Percentiles rank a stretch among this genome's conserved stretches.
phyloP scores from a whole-genome alignment of 2,797 vertebrate species.

The Urophycis tenuis region DNA sequence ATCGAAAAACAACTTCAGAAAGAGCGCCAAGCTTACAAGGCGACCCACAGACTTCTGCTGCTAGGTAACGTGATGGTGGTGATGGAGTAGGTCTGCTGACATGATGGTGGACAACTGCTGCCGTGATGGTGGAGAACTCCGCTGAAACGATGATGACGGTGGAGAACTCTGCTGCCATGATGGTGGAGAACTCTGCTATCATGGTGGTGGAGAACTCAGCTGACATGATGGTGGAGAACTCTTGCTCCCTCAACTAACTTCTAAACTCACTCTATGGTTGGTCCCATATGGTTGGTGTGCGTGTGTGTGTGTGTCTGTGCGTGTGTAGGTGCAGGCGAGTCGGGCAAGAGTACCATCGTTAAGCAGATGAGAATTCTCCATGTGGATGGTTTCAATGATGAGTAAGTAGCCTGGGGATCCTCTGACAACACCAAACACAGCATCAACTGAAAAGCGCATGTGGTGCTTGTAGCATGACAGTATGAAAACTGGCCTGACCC shows the following conservation, averaged over 20 bases:
- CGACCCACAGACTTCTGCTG: conserved; percentile 89
- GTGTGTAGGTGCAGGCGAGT: conserved; percentile 89
- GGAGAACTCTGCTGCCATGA: neutral
- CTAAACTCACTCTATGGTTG: neutral
- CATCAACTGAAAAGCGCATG: neutral
- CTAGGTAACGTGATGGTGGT: conserved; percentile 58
- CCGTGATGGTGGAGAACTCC: no score
- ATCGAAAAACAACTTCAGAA: conserved; percentile 96
- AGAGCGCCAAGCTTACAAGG: conserved; percentile 91
- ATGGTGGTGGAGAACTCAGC: conserved; percentile 12
- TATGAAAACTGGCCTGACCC: no score
- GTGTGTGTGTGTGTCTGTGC: conserved; percentile 32
- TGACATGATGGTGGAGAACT: neutral
- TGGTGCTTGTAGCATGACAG: neutral
- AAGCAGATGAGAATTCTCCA: conserved; percentile 99
- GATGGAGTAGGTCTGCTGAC: neutral
- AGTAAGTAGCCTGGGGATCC: conserved; percentile 72
- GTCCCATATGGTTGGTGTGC: neutral
- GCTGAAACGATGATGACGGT: neutral
- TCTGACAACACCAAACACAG: neutral
- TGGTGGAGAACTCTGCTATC: neutral
- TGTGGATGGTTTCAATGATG: conserved; percentile 93
- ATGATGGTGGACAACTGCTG: no score
- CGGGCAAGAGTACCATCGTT: conserved; percentile 97
- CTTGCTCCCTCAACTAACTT: conserved; percentile 19